phyloP scores from a whole-genome alignment of 2,888 invertebrate species.

The Conchocele bisecta region DNA sequence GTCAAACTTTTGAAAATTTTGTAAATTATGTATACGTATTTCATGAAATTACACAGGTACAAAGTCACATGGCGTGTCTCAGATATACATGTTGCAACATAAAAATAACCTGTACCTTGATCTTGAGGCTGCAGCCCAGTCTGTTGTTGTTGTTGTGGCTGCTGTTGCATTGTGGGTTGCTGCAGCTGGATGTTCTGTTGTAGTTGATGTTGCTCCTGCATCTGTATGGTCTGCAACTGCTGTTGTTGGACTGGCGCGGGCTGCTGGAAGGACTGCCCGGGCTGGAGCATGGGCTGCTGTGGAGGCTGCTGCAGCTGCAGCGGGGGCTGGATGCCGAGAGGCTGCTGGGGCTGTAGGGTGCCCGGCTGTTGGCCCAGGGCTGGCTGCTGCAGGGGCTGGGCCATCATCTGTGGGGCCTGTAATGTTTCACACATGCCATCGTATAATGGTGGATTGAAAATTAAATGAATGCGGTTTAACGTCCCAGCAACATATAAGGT shows the following conservation, averaged over 20 bases:
- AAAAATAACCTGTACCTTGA: no score
- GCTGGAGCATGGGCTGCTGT: conserved; percentile 21
- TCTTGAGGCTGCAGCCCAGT: background rate
- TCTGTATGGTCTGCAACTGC: conserved; percentile 24
- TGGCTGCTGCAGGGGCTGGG: no score
- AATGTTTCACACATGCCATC: no score
- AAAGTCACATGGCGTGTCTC: no score
- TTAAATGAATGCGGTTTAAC: no score
- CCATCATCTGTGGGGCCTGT: no score
- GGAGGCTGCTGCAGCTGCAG: conserved; percentile 18
- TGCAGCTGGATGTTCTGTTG: conserved; percentile 37
- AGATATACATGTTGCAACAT: no score
- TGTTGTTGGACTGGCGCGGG: conserved; percentile 20
- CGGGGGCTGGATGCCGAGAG: conserved; percentile 32
- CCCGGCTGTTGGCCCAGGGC: conserved; percentile 17
- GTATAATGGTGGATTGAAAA: no score
- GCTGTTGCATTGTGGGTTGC: conserved; percentile 28
- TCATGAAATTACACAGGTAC: no score
- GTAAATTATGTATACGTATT: no score
- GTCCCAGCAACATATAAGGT: no score
- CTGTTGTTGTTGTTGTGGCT: conserved; percentile 31
- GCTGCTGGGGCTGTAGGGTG: conserved; percentile 25
- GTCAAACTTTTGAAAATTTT: no score
- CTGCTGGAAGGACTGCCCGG: conserved; percentile 35
- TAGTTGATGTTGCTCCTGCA: conserved; percentile 21